Base-by-base conservation (phyloP, 2,113 vertebrate genomes). In the Heterocephalus glaber region DNA sequence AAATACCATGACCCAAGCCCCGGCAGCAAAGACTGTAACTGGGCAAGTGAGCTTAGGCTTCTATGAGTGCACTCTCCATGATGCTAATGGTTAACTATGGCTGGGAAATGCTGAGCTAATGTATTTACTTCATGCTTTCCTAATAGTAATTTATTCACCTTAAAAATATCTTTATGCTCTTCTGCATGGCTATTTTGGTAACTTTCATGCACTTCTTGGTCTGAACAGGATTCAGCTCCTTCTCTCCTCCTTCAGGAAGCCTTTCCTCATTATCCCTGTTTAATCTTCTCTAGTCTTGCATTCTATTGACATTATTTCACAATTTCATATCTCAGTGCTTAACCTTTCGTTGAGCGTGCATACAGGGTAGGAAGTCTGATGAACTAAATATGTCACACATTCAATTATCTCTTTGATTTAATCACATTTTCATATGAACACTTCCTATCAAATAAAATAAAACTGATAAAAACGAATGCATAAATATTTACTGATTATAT, bases 401-500 rank as follows among this genome's bases (percentile, higher is more conserved):
- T 77, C 10, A 58, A 89, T 68, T 82, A 79, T 72, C 44, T 68
- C 49, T 83, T 92, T 63, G 56, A 47, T 84, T 89, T 70, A 33
- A 44, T 80, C 79, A 92, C 49, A 74, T 24, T 89, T 89, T 89
- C 56, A 91, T 60, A 89, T 77, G 61, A 85, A 76, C 3, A 95
- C 12, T 44, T 76, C 35, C 72, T 84, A 85, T 11, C 63, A 95
- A 87, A 84, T 54, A 60, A 84, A 65, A 17, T 79, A 72, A 90
- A 95, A 95, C 63, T 94, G 87, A 88, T 89, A 82, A 93, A 84
- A 79, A 96, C 35, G 22, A 47, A 61, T 30, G 2, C 41, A 60
- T 86, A 83, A 41, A 10, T 81, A 63, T 33, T 70, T 33, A 86
- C 17, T 63, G 47, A 54, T 41, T 84, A 3, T 74, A 94, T 44